Evolutionary conservation across 2,797 vertebrate species (phyloP), one percentile per base, ranked within the genome.

Genomic region (Silurus aristotelis): DNA sequence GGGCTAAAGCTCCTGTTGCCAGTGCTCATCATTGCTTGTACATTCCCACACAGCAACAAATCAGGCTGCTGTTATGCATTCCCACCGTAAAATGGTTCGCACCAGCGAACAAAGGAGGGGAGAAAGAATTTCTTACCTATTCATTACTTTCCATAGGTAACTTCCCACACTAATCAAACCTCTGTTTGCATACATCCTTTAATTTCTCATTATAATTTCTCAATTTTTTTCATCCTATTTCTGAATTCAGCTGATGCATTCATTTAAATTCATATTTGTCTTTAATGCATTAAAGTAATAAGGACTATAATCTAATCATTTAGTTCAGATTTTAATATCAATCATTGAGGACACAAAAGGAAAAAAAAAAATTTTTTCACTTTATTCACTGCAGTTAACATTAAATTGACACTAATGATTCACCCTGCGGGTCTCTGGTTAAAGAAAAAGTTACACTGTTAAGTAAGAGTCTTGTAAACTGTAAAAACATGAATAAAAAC

Each of bases 361-460:
- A 92, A 92, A 86, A 27, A 27, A 27, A 27, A 27, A n/a, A n/a
- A n/a, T n/a, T 90, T 93, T 94, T 91, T 93, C 92, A 94, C 94
- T 94, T 91, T 90, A 94, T 90, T 89, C 91, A 92, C 93, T 91
- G 90, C 83, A 89, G 87, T 92, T 91, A 94, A 94, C 92, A 95
- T 96, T 95, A 95, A 94, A 95, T 95, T 93, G 93, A 94, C 93
- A 90, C 94, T 92, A 90, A 92, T 88, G 92, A 94, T 93, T 92
- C 92, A 95, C 93, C 89, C 91, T 91, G 92, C 92, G 93, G 93
- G 91, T 91, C 88, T 87, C 86, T 82, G 93, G 93, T 96, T 95
- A 95, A 93, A 38, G 89, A 81, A 89, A 89, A 93, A 95, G 93
- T 94, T 94, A 96, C 94, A 90, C 90, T 90, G 91, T 92, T 93